phyloP scores from a whole-genome alignment of 2,113 vertebrate genomes.

The Mystacornis crossleyi region DNA sequence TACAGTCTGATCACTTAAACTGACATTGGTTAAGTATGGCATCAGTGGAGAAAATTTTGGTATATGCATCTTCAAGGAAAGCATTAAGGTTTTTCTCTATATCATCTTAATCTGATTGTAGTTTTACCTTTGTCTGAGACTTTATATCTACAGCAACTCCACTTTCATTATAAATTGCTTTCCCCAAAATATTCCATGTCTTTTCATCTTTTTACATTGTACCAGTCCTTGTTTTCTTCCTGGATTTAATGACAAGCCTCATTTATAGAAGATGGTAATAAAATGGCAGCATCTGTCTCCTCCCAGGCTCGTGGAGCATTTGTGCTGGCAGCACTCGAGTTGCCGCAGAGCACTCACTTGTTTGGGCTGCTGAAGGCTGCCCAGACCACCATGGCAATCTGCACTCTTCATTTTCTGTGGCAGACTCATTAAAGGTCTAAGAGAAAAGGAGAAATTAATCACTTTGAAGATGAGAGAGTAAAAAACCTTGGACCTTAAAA shows the following conservation, averaged over 20 bases:
- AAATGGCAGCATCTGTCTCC: slow-evolving; percentile 44
- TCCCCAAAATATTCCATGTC: not conserved
- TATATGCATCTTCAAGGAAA: not conserved
- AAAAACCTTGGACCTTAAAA: not conserved
- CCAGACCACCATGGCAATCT: slow-evolving; percentile 6
- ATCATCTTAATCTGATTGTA: not conserved
- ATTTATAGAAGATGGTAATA: not conserved
- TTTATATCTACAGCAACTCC: not conserved
- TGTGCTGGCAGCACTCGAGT: not conserved
- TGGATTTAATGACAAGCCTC: slow-evolving; percentile 21
- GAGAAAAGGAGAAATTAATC: not conserved
- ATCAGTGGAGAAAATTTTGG: not conserved
- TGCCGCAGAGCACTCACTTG: not conserved
- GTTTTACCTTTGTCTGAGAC: not conserved
- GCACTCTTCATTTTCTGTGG: not conserved
- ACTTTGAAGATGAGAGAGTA: not conserved
- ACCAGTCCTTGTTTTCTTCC: slow-evolving; percentile 27
- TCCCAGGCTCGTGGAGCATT: not conserved
- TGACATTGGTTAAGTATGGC: not conserved
- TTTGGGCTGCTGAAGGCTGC: slow-evolving; percentile 15
- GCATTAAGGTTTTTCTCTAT: not conserved
- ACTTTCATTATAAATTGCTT: not conserved
- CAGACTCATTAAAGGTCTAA: not conserved
- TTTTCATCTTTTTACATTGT: not conserved
- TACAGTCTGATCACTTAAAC: not conserved